Evolutionary conservation across 2,797 vertebrate genomes (phyloP).

Genomic region (Poecilia velifera): DNA sequence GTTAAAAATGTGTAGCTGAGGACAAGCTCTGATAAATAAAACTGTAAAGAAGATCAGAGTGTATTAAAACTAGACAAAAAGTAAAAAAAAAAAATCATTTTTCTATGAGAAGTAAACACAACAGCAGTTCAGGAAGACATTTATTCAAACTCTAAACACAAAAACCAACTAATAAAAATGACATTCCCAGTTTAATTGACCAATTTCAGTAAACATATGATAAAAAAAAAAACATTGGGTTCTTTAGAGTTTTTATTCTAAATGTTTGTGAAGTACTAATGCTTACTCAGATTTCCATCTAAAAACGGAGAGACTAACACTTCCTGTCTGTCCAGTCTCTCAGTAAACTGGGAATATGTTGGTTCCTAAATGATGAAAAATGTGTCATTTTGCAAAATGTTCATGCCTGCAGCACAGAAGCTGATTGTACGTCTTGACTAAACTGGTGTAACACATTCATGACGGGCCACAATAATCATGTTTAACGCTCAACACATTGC

Average conservation of each 20-base stretch:
- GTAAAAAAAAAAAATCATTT: background rate
- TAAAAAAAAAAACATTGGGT: background rate
- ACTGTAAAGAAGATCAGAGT: background rate
- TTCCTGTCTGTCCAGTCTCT: conserved; percentile 13
- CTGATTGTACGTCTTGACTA: conserved; percentile 71
- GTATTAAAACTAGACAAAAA: background rate
- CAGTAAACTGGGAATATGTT: conserved; percentile 23
- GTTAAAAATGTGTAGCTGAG: background rate
- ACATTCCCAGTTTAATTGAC: background rate
- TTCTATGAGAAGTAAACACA: background rate
- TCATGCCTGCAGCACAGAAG: conserved; percentile 59
- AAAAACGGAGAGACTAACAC: background rate
- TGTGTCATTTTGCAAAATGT: conserved; percentile 3
- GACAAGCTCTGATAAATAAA: background rate
- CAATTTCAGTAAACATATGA: background rate
- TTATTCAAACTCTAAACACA: background rate
- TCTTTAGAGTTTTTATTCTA: background rate
- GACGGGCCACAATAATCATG: conserved; percentile 59
- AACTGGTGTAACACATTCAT: conserved; percentile 56
- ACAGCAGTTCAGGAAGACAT: background rate
- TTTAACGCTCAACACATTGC: conserved; percentile 59
- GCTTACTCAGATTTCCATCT: conserved; percentile 14
- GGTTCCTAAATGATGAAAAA: conserved; percentile 20
- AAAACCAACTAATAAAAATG: background rate
- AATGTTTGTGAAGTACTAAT: conserved; percentile 16